These are phyloP conservation scores for Mystacornis crossleyi DNA, from an alignment of 2,113 vertebrate species.

Conservation along the genomic window DNA sequence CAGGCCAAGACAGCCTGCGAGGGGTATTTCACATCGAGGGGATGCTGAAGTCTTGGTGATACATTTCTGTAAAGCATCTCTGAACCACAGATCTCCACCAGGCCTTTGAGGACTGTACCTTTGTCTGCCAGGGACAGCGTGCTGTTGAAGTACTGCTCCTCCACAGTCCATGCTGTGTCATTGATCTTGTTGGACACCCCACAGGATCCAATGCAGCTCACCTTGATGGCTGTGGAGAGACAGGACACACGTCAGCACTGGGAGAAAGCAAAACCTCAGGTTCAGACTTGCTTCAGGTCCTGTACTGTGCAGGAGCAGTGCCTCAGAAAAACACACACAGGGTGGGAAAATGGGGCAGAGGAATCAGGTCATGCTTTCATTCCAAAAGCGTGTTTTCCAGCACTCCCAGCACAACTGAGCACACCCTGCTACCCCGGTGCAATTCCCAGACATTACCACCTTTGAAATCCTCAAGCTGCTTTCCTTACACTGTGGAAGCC, in stretches of 20 bases:
- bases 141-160: conserved; percentile 94
- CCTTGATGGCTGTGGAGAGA: conserved; percentile 85
- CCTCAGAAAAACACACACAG: not conserved
- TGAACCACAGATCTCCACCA: not conserved
- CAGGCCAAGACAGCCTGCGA: not conserved
- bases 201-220: conserved; percentile 89
- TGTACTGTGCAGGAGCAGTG: not conserved
- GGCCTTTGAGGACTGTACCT: conserved; percentile 66
- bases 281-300: not conserved
- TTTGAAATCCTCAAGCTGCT: not conserved
- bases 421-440: not conserved
- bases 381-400: not conserved
- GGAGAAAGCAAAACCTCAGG: not conserved
- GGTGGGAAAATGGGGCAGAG: not conserved
- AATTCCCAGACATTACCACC: not conserved
- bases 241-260: not conserved
- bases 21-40: not conserved
- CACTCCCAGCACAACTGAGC: not conserved
- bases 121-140: conserved; percentile 89
- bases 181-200: conserved; percentile 88
- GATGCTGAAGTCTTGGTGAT: not conserved
- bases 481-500: not conserved
- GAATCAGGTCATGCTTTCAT: not conserved
- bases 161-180: conserved; percentile 79
- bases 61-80: not conserved